Conservation (phyloP, 2,113 vertebrate species). For the Equus quagga region DNA sequence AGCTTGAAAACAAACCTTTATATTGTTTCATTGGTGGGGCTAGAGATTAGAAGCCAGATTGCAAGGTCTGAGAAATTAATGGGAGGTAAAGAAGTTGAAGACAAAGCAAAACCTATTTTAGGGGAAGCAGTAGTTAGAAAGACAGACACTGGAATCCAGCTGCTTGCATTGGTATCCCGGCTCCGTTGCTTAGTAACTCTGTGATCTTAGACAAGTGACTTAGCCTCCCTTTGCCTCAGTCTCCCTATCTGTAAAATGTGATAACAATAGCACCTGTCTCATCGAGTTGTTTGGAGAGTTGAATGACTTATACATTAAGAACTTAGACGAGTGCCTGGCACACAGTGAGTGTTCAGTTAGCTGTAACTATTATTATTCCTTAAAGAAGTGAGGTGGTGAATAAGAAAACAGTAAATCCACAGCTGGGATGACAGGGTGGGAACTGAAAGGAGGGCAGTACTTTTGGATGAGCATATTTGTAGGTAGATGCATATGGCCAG, state of each 20-base stretch:
- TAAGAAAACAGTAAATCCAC: not conserved
- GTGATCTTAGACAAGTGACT: not conserved
- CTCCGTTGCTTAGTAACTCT: not conserved
- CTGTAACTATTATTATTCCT: not conserved
- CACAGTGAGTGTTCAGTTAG: not conserved
- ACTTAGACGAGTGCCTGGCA: not conserved
- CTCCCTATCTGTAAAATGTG: not conserved
- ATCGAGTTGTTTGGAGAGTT: not conserved
- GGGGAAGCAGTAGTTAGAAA: not conserved
- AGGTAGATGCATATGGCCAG: not conserved
- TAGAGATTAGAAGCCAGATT: not conserved
- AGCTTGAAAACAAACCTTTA: not conserved
- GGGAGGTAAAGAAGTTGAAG: not conserved
- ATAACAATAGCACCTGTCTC: not conserved
- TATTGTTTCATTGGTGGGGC: not conserved
- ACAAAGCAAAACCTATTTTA: not conserved
- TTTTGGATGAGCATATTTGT: not conserved
- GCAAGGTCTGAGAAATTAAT: not conserved
- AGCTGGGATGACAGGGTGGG: not conserved
- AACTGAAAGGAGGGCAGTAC: not conserved
- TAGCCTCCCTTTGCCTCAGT: not conserved
- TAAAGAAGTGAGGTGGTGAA: not conserved
- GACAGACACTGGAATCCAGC: not conserved
- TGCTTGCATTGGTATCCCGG: not conserved
- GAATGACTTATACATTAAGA: not conserved